Evolutionary conservation across 2,888 invertebrate species (phyloP), one percentile per base, ranked within the genome.

Genomic region (Drosophila seclusa): DNA sequence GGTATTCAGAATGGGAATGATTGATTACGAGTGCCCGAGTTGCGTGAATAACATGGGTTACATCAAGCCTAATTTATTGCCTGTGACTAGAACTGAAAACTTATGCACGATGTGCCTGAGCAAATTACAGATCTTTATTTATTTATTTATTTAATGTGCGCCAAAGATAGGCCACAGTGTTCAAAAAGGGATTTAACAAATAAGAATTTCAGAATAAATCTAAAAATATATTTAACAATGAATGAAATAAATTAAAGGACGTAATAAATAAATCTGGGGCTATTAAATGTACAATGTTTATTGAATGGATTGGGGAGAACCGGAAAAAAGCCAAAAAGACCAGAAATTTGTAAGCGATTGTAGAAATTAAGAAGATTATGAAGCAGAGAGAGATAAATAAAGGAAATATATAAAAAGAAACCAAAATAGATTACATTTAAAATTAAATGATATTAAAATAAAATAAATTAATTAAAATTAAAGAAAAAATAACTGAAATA

Each of bases 1-100:
- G 50, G n/a, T 31, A 45, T 38, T 57, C 42, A 16, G 34, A 64
- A 27, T 29, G 36, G 27, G 32, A 55, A 70, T 76, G 65, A 64
- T 32, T 77, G 55, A 76, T 45, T 76, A 54, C 45, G 24, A 21
- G 13, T 55, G 45, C 13, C 48, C 52, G 52, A 8, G 11, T 36
- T 29, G 42, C 50, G 45, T 45, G 34, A 50, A 40, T 55, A 55
- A 49, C 69, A 36, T 45, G 50, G 52, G 18, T 45, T 52, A 32
- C 10, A 45, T 36, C 42, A 58, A 27, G 13, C 18, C 31, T 31
- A 31, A 69, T 69, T 69, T 52, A 68, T 42, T 58, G 42, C 21
- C n/a, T 0, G 21, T 24, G 53, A 42, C 16, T 45, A 11, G 16
- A 34, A 27, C n/a, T 11, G 29, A 21, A 27, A 36, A 38, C 55